Base-by-base conservation (phyloP, 2,888 invertebrate species). In the Oegoconia quadripuncta region DNA sequence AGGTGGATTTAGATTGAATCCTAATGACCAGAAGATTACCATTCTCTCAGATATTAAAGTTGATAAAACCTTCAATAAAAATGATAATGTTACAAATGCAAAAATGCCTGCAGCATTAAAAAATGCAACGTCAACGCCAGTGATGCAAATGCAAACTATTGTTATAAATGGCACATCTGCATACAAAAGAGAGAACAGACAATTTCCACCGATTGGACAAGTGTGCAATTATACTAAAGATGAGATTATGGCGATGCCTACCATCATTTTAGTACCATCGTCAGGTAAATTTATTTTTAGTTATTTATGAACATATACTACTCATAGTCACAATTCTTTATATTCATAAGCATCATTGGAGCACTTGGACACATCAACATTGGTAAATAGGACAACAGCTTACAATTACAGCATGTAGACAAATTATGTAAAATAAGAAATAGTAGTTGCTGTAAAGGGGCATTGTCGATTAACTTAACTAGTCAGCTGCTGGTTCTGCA, bases 191-290 rank as follows among this genome's bases (percentile, higher is more conserved):
- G n/a, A n/a, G n/a, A n/a, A n/a, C n/a, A 74, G 61, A 34, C 63
- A 68, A 15, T 61, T 59, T 23, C 42, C 54, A 8, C 44, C 39
- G 25, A 31, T 51, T 12, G 42, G 42, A 14, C 48, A 44, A 32
- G 59, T 37, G 16, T 53, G 55, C 44, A 69, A 51, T 30, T 79
- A 56, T 43, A 80, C 84, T 11, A 72, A 75, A 54, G 84, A 82
- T 56, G 83, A 88, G 64, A 88, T 88, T 45, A 84, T 88, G 86
- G 80, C 87, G n/a, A 88, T 88, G 88, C 88, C 87, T 4, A 88
- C 86, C n/a, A 69, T 87, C 13, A 80, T 88, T 47, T 59, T 86
- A 18, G 77, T 81, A 8, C 78, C 83, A 39, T 52, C 67, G 30
- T 54, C 78, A 74, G 79, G 86, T 84, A 74, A 69, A 13, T 40